phyloP scores from a whole-genome alignment of 2,113 vertebrate species.

The Mirza zaza region DNA sequence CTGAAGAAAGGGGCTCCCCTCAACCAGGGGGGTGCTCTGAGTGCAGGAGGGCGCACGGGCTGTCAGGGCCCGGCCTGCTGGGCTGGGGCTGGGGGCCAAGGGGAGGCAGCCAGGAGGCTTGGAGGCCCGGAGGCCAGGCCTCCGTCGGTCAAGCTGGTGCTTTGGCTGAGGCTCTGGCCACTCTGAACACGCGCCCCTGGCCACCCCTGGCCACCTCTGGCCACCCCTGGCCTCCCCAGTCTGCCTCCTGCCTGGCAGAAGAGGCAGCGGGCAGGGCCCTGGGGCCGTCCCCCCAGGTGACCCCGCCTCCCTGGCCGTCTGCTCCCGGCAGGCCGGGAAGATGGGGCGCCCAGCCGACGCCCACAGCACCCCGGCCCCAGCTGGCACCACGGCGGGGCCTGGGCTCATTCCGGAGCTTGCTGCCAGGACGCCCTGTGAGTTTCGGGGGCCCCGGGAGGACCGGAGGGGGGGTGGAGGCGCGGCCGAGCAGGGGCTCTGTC shows the following conservation, averaged over 20 bases:
- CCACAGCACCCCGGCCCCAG: fast-evolving
- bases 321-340: neutral
- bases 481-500: fast-evolving
- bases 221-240: neutral
- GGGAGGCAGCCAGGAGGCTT: no score
- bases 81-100: neutral
- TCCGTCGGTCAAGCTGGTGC: neutral
- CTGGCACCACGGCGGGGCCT: neutral
- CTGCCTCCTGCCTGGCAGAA: neutral
- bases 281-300: neutral
- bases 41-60: neutral
- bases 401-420: constrained; percentile 78
- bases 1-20: neutral
- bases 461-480: fast-evolving
- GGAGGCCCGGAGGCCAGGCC: neutral
- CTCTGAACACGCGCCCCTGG: fast-evolving
- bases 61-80: no score
- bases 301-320: neutral
- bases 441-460: neutral
- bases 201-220: neutral
- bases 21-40: fast-evolving
- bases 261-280: neutral
- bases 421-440: constrained; percentile 63
- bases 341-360: neutral
- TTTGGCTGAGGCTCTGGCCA: neutral